A percentile compares a stretch with the other conserved stretches of the same genome.
Evolutionary conservation across 2,113 vertebrate species (phyloP).

Genomic region (Piaya cayana): DNA sequence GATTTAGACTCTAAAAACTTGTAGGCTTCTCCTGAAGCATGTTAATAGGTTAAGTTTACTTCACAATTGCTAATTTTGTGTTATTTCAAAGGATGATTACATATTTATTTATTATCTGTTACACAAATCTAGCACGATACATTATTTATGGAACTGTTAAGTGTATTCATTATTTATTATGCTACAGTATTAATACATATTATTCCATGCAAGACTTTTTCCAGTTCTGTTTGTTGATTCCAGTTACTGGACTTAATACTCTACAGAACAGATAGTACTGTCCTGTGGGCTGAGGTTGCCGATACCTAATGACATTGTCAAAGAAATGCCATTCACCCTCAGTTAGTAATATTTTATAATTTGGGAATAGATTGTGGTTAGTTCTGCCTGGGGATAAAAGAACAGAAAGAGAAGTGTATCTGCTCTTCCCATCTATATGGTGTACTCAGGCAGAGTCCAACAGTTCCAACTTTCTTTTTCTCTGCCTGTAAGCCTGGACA

Average conservation of each 20-base stretch:
- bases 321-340: neutral
- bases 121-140: slow-evolving; percentile 63
- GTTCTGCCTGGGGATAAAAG: neutral
- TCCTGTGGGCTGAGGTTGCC: neutral
- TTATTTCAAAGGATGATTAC: slow-evolving; percentile 66
- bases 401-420: neutral
- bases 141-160: slow-evolving; percentile 75
- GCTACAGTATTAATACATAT: slow-evolving; percentile 66
- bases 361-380: neutral
- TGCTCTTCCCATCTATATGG: neutral
- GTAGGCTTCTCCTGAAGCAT: slow-evolving; percentile 7
- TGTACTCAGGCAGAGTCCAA: neutral
- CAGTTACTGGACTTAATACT: slow-evolving; percentile 47
- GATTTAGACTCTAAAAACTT: slow-evolving; percentile 25
- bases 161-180: slow-evolving; percentile 75
- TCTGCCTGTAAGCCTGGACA: neutral
- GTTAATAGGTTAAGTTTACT: slow-evolving; percentile 59
- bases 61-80: slow-evolving; percentile 61
- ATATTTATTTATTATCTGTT: slow-evolving; percentile 73
- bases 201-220: slow-evolving; percentile 55
- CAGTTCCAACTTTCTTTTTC: neutral
- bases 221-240: neutral
- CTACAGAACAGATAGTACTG: neutral
- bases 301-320: neutral
- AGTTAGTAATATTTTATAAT: neutral